Conservation (phyloP, 1,140 invertebrate species). For the Chrysopa pallens region DNA sequence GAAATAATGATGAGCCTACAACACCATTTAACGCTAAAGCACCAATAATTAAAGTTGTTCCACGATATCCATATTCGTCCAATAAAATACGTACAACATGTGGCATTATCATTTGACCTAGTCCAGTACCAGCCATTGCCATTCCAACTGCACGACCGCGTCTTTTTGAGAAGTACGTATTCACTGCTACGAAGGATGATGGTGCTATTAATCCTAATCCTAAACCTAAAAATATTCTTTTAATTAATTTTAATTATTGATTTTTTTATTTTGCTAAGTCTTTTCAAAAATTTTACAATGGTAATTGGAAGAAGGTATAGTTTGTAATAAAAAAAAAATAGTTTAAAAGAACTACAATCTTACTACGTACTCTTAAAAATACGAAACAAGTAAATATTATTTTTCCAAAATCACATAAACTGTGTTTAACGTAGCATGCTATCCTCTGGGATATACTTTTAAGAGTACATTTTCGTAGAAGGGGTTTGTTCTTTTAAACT, state of each 20-base stretch:
- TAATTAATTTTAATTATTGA: background rate
- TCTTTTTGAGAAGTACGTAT: conserved; percentile 47
- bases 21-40: conserved; percentile 38
- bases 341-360: too few species aligned
- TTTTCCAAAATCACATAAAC: too few species aligned
- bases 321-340: too few species aligned
- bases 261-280: too few species aligned
- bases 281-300: too few species aligned
- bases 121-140: conserved; percentile 46
- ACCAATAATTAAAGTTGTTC: conserved; percentile 37
- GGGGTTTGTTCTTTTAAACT: too few species aligned
- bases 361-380: too few species aligned
- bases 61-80: conserved; percentile 30
- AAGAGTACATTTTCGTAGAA: too few species aligned
- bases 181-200: conserved; percentile 50
- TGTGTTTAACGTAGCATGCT: too few species aligned
- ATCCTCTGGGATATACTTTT: too few species aligned
- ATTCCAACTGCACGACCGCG: conserved; percentile 48
- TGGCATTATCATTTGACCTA: conserved; percentile 57
- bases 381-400: too few species aligned
- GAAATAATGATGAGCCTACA: conserved; percentile 15
- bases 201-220: conserved; percentile 43
- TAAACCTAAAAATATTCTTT: conserved; percentile 28
- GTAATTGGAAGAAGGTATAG: too few species aligned
- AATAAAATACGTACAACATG: conserved; percentile 39